These are phyloP conservation scores for Tamias sibiricus DNA, from an alignment of 2,113 vertebrate genomes.

Conservation along the genomic window DNA sequence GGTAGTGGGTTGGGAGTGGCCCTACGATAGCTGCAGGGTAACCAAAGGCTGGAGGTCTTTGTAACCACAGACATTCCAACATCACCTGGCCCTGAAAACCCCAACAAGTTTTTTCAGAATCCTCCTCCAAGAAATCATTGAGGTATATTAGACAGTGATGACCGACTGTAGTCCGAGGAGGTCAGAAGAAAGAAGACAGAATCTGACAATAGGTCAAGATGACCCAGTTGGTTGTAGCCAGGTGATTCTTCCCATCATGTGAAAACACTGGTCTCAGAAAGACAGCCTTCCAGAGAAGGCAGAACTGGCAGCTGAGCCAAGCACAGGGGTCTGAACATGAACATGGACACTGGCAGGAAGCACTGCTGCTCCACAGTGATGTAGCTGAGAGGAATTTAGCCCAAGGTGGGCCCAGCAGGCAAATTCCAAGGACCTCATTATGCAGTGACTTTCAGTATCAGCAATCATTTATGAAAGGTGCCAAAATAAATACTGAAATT, in stretches of 20 bases:
- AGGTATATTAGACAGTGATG: not conserved
- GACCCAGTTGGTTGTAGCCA: not conserved
- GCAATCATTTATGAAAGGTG: not conserved
- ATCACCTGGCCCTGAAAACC: not conserved
- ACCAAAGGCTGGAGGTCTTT: not conserved
- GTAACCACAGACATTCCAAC: not conserved
- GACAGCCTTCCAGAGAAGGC: not conserved
- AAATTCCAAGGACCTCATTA: not conserved
- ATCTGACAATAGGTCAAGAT: not conserved
- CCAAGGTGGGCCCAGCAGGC: not conserved
- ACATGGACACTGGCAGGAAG: not conserved
- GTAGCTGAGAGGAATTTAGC: not conserved
- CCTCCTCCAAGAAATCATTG: not conserved
- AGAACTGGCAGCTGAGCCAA: not conserved
- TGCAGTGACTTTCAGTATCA: not conserved
- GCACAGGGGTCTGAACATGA: not conserved
- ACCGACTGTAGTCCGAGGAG: not conserved
- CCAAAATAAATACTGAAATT: not conserved
- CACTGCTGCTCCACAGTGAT: fast-evolving
- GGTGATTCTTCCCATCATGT: not conserved
- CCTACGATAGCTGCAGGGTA: not conserved
- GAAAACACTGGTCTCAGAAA: not conserved
- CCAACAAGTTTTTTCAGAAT: not conserved
- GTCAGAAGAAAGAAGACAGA: not conserved
- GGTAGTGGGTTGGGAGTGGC: too few relatives aligned